A percentile compares a stretch with the other conserved stretches of the same genome.
Conservation (phyloP, 2,113 vertebrate genomes). For the Quiscalus mexicanus region DNA sequence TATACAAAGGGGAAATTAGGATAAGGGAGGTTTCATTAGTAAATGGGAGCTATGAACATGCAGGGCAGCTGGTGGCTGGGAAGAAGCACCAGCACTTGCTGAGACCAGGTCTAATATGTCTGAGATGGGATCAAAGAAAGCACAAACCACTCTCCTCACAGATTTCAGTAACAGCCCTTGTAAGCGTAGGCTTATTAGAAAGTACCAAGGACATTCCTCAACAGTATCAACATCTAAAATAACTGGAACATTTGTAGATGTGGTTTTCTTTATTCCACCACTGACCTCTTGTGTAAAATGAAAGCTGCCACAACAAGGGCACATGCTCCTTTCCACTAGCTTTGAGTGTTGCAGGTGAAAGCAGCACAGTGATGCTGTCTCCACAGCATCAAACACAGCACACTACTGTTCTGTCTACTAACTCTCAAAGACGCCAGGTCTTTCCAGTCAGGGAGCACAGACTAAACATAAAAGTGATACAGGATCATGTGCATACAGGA, state of each 20-base stretch:
- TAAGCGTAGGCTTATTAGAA: neutral
- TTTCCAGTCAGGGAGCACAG: neutral
- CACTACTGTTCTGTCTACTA: neutral
- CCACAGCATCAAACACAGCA: neutral
- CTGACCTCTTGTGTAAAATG: neutral
- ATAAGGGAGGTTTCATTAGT: neutral
- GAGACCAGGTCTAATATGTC: rapidly evolving
- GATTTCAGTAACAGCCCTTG: neutral
- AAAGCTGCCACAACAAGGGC: neutral
- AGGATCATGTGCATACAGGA: rapidly evolving
- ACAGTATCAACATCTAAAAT: neutral
- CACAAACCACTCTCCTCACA: neutral
- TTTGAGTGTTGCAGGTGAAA: neutral
- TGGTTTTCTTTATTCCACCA: neutral
- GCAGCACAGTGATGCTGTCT: neutral
- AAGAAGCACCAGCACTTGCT: neutral
- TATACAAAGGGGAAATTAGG: neutral
- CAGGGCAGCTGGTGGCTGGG: neutral
- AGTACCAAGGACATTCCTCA: neutral
- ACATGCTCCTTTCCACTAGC: neutral
- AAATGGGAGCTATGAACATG: neutral
- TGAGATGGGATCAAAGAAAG: neutral
- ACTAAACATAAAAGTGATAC: neutral
- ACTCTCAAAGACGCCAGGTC: neutral
- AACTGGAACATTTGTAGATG: neutral